Percentiles rank a stretch among this genome's conserved stretches.
Conservation (phyloP, 1,140 invertebrate species). For the Fopius arisanus region DNA sequence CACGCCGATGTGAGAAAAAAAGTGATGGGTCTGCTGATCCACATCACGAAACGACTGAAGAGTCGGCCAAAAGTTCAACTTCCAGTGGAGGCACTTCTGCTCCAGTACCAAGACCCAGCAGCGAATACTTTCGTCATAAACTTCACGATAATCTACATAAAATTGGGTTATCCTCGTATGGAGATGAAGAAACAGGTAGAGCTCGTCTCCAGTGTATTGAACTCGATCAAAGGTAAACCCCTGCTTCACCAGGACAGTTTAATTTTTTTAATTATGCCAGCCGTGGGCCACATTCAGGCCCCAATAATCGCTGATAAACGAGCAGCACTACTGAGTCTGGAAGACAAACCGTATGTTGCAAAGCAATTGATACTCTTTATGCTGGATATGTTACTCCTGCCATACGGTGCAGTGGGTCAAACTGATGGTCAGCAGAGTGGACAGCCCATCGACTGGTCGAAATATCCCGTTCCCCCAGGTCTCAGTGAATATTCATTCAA, state of each 20-base stretch:
- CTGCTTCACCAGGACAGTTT: conserved; percentile 86
- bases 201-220: conserved; percentile 78
- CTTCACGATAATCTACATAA: conserved; percentile 93
- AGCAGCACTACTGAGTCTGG: conserved; percentile 68
- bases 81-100: conserved; percentile 84
- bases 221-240: conserved; percentile 82
- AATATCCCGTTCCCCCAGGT: conserved; percentile 77
- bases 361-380: conserved; percentile 80
- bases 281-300: conserved; percentile 76
- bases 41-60: conserved; percentile 90
- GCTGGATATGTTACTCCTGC: conserved; percentile 83
- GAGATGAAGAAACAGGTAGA: conserved; percentile 78
- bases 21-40: conserved; percentile 92
- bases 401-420: conserved; percentile 72
- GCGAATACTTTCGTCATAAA: conserved; percentile 89
- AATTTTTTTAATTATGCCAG: conserved; percentile 81
- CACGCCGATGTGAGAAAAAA: conserved; percentile 86
- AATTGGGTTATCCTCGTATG: conserved; percentile 87
- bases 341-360: conserved; percentile 69
- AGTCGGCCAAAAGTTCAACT: conserved; percentile 84
- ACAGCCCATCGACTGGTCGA: conserved; percentile 57
- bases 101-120: conserved; percentile 81
- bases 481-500: conserved; percentile 83
- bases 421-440: conserved; percentile 49
- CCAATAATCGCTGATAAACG: conserved; percentile 72